phyloP scores from a whole-genome alignment of 2,888 invertebrate genomes.

The Drosophila picticornis region DNA sequence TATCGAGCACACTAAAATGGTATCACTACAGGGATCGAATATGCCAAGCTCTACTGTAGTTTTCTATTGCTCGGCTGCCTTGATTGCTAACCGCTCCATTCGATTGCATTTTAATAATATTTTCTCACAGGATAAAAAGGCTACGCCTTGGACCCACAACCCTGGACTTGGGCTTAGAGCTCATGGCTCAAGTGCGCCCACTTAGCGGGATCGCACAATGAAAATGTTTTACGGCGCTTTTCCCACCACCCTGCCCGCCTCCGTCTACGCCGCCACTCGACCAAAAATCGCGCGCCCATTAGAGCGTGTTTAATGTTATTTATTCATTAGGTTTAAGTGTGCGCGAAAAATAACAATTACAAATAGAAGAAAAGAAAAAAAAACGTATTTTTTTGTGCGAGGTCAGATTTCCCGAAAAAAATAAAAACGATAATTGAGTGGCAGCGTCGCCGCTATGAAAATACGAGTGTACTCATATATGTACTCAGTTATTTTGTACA shows the following conservation, averaged over 20 bases:
- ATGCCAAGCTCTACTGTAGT: not conserved
- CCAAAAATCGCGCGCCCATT: constrained; percentile 71
- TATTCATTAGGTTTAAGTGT: constrained; percentile 82
- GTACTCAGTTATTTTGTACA: constrained; percentile 31
- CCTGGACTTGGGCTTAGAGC: constrained; percentile 39
- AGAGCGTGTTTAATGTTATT: constrained; percentile 82
- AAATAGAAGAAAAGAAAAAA: constrained; percentile 50
- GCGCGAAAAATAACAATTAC: constrained; percentile 79
- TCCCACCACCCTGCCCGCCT: constrained; percentile 61
- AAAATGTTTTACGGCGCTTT: constrained; percentile 66
- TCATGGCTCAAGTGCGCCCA: constrained; percentile 62
- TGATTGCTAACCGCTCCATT: constrained; percentile 34
- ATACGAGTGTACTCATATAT: constrained; percentile 58
- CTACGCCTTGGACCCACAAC: constrained; percentile 23
- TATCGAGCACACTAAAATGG: not conserved
- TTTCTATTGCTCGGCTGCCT: not conserved
- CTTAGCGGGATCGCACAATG: constrained; percentile 66
- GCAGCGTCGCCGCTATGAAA: constrained; percentile 62
- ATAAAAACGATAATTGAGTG: constrained; percentile 70
- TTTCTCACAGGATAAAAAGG: constrained; percentile 57
- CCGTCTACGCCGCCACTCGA: constrained; percentile 40
- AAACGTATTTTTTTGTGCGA: constrained; percentile 46
- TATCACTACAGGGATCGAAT: constrained; percentile 17
- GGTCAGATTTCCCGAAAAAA: constrained; percentile 70
- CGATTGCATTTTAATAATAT: constrained; percentile 56